Base-by-base conservation (phyloP, 2,113 vertebrate genomes). In the Poecilia latipinna region DNA sequence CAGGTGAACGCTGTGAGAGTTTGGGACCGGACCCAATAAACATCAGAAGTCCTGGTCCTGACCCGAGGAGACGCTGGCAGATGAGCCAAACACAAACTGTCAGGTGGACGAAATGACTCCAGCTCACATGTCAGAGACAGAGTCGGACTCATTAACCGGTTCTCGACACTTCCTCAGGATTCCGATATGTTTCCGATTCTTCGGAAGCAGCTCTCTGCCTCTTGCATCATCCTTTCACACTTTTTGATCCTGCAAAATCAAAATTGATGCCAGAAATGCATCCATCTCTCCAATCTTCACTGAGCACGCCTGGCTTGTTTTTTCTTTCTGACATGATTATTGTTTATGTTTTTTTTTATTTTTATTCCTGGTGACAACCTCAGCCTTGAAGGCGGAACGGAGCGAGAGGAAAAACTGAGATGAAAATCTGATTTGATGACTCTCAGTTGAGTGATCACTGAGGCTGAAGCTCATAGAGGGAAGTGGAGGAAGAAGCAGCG, bases 221-320 rank as follows among this genome's bases (percentile, higher is more conserved):
- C 65, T 88, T 82, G 69, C 78, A 67, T 89, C 84, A 82, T 70
- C n/a, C 77, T 87, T 84, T 84, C 66, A 71, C 68, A 72, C 35
- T 48, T 33, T 85, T 75, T 88, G 68, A 88, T 86, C 72, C 37
- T 35, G 44, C 66, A 73, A 79, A 85, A 82, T 87, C 78, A 26
- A 82, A 83, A 86, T 42, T 15, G 74, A 78, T 80, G 65, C 78
- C 77, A 75, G 76, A 89, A 88, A 89, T 89, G 86, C 6, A 69
- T 51, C n/a, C 4, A 4, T 62, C 64, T 71, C 65, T 75, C 65
- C 80, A 64, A 68, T 85, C 77, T 80, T 68, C 78, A 78, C 75
- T 39, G 72, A 87, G 73, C 84, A 73, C 62, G 80, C 78, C 77
- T 62, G 65, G 62, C 80, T 73, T 78, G 60, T 80, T 84, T 76